Evolutionary conservation across 2,888 invertebrate species (phyloP).

Genomic region (Ormyrus nitidulus): DNA sequence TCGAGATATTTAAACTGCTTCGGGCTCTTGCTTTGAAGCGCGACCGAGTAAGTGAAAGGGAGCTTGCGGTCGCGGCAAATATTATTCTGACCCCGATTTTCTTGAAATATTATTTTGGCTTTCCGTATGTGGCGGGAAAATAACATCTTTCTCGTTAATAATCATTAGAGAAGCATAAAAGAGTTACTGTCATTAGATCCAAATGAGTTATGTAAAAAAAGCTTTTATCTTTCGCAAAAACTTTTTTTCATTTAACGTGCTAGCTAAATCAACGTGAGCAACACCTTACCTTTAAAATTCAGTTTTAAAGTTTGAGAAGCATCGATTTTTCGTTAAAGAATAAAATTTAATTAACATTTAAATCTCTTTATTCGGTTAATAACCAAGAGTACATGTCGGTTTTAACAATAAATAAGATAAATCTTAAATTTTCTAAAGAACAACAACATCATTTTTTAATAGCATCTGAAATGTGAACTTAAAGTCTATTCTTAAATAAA

Average conservation of each 20-base stretch:
- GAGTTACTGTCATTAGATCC: conserved; percentile 51
- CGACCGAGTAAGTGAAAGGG: no score
- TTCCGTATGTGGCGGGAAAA: conserved; percentile 39
- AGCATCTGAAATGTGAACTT: not conserved
- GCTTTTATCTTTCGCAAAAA: conserved; percentile 54
- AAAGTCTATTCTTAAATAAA: not conserved
- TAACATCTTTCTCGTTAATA: conserved; percentile 49
- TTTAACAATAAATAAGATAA: conserved; percentile 14
- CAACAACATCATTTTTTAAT: not conserved
- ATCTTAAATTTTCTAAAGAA: not conserved
- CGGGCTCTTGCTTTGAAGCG: no score
- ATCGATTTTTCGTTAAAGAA: not conserved
- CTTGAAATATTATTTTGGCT: not conserved
- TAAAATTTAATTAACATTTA: not conserved
- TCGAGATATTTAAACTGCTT: no score
- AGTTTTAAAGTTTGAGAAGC: conserved; percentile 9
- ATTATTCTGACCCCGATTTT: not conserved
- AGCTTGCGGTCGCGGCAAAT: not conserved
- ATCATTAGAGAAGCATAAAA: conserved; percentile 56
- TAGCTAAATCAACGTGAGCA: conserved; percentile 56
- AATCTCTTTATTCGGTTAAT: conserved; percentile 37
- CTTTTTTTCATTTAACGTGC: conserved; percentile 50
- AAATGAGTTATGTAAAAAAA: conserved; percentile 56
- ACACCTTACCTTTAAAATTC: conserved; percentile 51
- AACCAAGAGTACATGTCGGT: conserved; percentile 9